Conservation (phyloP, 2,888 invertebrate species). For the Oconnorella tubifera region DNA sequence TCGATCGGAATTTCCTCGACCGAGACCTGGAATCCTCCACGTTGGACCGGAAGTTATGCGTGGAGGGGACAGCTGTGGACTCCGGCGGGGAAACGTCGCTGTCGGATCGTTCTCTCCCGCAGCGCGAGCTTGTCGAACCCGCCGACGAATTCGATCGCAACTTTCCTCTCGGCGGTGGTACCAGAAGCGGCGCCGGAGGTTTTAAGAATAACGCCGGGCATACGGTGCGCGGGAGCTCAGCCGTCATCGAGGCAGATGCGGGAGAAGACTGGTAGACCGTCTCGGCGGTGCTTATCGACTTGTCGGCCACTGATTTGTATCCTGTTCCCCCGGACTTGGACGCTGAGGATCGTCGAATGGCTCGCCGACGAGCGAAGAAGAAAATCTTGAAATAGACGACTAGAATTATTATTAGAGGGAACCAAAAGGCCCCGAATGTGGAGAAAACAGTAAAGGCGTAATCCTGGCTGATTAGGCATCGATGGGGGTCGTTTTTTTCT, state of each 20-base stretch:
- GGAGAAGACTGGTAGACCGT: not conserved
- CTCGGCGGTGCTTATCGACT: not conserved
- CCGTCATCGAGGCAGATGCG: not conserved
- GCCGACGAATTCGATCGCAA: not conserved
- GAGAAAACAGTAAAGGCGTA: conserved; percentile 53
- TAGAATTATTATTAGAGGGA: conserved; percentile 35
- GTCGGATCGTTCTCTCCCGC: not conserved
- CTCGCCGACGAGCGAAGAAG: conserved; percentile 33
- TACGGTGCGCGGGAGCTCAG: not conserved
- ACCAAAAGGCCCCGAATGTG: conserved; percentile 41
- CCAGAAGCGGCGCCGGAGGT: no score
- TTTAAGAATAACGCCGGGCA: not conserved
- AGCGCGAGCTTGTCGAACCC: not conserved
- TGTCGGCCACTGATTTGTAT: not conserved
- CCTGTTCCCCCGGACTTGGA: not conserved
- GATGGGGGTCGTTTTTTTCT: conserved; percentile 21
- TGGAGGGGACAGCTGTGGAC: not conserved
- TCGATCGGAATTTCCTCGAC: not conserved
- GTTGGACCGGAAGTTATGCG: not conserved
- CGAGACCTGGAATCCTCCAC: not conserved
- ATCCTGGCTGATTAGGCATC: conserved; percentile 38
- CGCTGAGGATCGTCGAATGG: conserved; percentile 9
- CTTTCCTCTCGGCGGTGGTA: not conserved
- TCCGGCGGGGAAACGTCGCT: not conserved
- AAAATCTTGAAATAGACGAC: conserved; percentile 37